Evolutionary conservation across 2,888 invertebrate genomes (phyloP).

Genomic region (Micoletzkya japonica): DNA sequence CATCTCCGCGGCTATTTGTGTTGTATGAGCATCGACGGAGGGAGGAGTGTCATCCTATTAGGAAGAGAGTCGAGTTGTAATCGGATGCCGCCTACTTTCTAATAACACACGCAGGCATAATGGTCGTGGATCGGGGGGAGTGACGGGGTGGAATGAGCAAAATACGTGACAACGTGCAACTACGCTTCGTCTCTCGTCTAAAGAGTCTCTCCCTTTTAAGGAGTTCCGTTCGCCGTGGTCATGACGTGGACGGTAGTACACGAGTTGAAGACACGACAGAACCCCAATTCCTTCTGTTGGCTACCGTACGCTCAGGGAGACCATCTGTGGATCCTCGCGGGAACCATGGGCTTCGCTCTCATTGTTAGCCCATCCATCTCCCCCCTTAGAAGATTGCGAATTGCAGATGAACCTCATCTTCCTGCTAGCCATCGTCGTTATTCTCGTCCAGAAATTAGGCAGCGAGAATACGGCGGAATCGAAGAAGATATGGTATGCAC

Average conservation of each 20-base stretch:
- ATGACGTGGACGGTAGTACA: slow-evolving; percentile 66
- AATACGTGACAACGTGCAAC: too few species aligned
- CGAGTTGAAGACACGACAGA: slow-evolving; percentile 46
- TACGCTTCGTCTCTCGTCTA: too few species aligned
- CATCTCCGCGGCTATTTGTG: too few species aligned
- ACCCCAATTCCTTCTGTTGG: slow-evolving; percentile 64
- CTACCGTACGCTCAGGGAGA: slow-evolving; percentile 63
- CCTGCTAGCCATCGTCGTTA: slow-evolving; percentile 67
- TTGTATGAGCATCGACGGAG: too few species aligned
- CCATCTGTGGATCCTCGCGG: slow-evolving; percentile 64
- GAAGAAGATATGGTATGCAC: slow-evolving; percentile 64
- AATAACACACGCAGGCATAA: too few species aligned
- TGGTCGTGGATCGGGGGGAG: too few species aligned
- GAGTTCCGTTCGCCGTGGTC: slow-evolving; percentile 67
- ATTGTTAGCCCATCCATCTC: slow-evolving; percentile 51
- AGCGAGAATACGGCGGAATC: slow-evolving; percentile 67
- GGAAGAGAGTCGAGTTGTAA: too few species aligned
- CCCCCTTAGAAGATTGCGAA: not conserved
- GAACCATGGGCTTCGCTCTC: slow-evolving; percentile 65
- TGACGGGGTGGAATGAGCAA: too few species aligned
- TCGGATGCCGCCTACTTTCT: too few species aligned
- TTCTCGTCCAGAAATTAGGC: slow-evolving; percentile 67
- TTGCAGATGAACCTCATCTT: slow-evolving; percentile 67
- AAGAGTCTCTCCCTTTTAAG: too few species aligned
- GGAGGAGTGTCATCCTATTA: too few species aligned